These are phyloP conservation scores for Pseudomugil tenellus DNA, from an alignment of 2,797 vertebrate species.

Conservation along the genomic window DNA sequence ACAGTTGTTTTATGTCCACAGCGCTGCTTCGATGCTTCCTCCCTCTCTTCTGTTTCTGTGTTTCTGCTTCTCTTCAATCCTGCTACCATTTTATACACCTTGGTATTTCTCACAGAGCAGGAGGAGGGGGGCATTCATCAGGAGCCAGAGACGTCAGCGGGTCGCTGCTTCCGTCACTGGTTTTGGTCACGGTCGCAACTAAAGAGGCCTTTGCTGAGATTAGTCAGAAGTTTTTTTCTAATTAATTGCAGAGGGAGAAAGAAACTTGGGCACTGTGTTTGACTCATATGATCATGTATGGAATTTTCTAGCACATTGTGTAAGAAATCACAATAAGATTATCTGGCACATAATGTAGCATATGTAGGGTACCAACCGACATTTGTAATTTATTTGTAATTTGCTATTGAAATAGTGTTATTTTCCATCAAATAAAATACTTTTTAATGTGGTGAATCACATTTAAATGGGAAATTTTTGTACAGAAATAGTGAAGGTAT, in stretches of 20 bases:
- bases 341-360: too few relatives aligned
- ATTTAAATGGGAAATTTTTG: neutral
- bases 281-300: slow-evolving; percentile 62
- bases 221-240: slow-evolving; percentile 45
- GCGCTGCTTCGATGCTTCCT: slow-evolving; percentile 39
- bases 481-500: too few relatives aligned
- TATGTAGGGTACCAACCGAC: too few relatives aligned
- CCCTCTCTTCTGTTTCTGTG: slow-evolving; percentile 46
- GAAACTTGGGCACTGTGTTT: slow-evolving; percentile 40
- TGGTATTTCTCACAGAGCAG: slow-evolving; percentile 80
- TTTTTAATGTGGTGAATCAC: neutral
- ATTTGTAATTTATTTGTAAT: too few relatives aligned
- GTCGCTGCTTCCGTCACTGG: slow-evolving; percentile 82
- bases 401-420: too few relatives aligned
- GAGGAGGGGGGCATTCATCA: slow-evolving; percentile 83
- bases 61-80: slow-evolving; percentile 81
- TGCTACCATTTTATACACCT: slow-evolving; percentile 89
- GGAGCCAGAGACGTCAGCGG: slow-evolving; percentile 87
- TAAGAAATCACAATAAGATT: too few relatives aligned
- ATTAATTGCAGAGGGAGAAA: slow-evolving; percentile 58
- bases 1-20: slow-evolving; percentile 62
- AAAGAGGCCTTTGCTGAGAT: slow-evolving; percentile 65
- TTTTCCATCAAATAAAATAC: neutral
- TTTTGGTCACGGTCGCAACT: slow-evolving; percentile 63
- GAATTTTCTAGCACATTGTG: too few relatives aligned